phyloP scores from a whole-genome alignment of 1,140 invertebrate genomes.

The Patella vulgata region DNA sequence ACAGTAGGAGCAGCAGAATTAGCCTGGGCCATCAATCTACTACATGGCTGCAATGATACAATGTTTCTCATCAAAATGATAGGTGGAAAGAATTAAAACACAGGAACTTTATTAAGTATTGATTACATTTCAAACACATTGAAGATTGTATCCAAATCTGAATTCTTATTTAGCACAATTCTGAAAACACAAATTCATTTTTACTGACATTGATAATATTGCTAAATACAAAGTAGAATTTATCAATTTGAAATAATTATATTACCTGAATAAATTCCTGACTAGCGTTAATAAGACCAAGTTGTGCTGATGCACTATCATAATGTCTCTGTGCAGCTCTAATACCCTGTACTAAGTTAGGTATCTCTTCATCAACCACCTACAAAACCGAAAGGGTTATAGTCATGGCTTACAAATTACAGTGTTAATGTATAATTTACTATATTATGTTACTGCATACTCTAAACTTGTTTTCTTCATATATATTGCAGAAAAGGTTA shows the following conservation, averaged over 20 bases:
- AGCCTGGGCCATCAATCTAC: conserved; percentile 77
- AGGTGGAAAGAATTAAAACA: no score
- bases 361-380: conserved; percentile 81
- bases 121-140: no score
- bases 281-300: conserved; percentile 86
- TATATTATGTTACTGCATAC: not conserved
- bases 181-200: no score
- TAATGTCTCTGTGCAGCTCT: conserved; percentile 79
- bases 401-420: not conserved
- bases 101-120: no score
- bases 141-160: no score
- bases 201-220: no score
- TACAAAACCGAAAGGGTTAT: conserved; percentile 23
- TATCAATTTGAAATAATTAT: no score
- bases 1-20: conserved; percentile 88
- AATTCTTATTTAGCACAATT: no score
- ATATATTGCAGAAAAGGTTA: not conserved
- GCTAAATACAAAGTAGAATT: no score
- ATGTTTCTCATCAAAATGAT: no score
- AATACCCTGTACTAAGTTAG: conserved; percentile 83
- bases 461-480: not conserved
- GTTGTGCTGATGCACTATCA: conserved; percentile 79
- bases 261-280: conserved; percentile 83
- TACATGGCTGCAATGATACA: conserved; percentile 68
- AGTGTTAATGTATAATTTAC: not conserved